A percentile compares a stretch with the other conserved stretches of the same genome.
Evolutionary conservation across 2,113 vertebrate species (phyloP).

Genomic region (Tenebrosternarchus preto): DNA sequence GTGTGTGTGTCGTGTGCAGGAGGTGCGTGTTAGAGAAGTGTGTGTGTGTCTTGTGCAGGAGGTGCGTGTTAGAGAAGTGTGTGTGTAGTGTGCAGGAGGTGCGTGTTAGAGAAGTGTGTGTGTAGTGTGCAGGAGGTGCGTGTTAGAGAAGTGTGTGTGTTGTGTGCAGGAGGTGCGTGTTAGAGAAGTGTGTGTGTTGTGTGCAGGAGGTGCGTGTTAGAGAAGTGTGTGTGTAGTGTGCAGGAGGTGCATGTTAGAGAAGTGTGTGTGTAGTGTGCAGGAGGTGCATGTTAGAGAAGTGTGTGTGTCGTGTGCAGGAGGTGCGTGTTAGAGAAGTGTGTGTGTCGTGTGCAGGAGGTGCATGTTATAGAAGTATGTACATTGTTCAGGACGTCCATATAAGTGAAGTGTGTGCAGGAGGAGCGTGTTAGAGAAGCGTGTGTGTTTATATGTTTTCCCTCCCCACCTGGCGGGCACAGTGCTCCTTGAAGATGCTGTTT

Average conservation of each 20-base stretch:
- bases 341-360: too few species aligned
- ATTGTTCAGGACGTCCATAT: too few species aligned
- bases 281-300: not conserved
- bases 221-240: not conserved
- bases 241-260: too few species aligned
- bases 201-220: too few species aligned
- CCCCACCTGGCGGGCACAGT: conserved; percentile 29
- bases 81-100: too few species aligned
- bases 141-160: not conserved
- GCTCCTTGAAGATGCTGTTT: conserved; percentile 60
- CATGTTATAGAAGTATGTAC: too few species aligned
- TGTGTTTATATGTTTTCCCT: not conserved
- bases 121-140: too few species aligned
- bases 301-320: too few species aligned
- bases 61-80: not conserved
- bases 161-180: too few species aligned
- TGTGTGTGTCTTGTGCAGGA: not conserved
- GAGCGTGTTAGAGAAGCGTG: not conserved
- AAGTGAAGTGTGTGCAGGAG: too few species aligned
- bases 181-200: not conserved
- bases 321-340: not conserved
- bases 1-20: too few species aligned
- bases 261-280: too few species aligned
- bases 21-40: not conserved
- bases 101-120: not conserved